phyloP scores from a whole-genome alignment of 2,797 vertebrate species.

The Coluber constrictor region DNA sequence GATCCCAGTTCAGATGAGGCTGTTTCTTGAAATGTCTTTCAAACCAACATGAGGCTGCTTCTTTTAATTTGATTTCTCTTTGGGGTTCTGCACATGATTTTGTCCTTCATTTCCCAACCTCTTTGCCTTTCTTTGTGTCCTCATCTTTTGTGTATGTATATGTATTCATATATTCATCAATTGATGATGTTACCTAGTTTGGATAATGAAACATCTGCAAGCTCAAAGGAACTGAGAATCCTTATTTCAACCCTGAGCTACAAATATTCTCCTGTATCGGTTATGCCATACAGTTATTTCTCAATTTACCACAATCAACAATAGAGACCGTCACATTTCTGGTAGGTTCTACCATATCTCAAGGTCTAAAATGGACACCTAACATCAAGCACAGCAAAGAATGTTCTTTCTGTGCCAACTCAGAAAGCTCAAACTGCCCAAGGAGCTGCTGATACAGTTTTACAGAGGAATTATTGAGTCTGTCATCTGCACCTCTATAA shows the following conservation, averaged over 20 bases:
- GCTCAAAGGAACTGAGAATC: neutral
- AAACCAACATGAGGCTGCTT: neutral
- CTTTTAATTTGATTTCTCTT: neutral
- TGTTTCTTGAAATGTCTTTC: neutral
- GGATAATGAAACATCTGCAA: neutral
- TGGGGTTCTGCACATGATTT: neutral
- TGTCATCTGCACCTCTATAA: too few species aligned
- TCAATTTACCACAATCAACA: neutral
- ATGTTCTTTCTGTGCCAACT: too few species aligned
- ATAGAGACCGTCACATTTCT: too few species aligned
- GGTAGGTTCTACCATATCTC: too few species aligned
- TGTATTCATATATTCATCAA: neutral
- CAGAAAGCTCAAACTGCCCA: too few species aligned
- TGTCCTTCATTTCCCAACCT: neutral
- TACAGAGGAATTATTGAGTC: too few species aligned
- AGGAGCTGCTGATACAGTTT: too few species aligned
- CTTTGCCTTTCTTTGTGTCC: neutral
- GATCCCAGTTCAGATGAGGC: neutral
- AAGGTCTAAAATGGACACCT: too few species aligned
- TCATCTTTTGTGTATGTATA: neutral
- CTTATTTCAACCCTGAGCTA: neutral
- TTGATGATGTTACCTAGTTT: neutral
- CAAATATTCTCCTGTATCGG: neutral
- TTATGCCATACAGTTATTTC: neutral
- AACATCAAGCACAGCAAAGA: too few species aligned